Conservation (phyloP, 2,797 vertebrate species). For the Syndactyla subalaris region DNA sequence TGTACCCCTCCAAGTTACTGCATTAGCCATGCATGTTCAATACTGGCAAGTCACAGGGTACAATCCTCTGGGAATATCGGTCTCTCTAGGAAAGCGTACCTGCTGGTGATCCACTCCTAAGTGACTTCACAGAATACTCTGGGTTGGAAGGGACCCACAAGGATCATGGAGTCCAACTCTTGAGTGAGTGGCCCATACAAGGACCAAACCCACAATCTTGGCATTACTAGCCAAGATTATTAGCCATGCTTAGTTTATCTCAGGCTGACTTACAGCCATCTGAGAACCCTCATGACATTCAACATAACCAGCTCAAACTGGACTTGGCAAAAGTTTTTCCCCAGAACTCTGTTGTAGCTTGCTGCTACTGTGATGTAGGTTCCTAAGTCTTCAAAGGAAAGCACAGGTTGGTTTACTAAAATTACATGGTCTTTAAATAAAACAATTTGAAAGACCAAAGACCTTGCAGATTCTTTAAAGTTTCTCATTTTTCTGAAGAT, state of each 20-base stretch:
- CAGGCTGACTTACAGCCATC: neutral
- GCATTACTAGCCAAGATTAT: neutral
- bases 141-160: neutral
- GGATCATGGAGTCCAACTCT: neutral
- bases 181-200: neutral
- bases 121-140: neutral
- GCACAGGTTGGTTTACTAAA: neutral
- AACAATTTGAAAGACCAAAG: neutral
- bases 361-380: neutral
- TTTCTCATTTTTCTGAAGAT: neutral
- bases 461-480: neutral
- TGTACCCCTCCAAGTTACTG: neutral
- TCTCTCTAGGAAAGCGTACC: neutral
- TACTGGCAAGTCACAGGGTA: neutral
- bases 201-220: neutral
- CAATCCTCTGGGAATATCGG: neutral
- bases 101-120: neutral
- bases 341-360: neutral
- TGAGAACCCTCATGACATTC: neutral
- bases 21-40: rapidly evolving
- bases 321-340: neutral
- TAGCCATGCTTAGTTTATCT: neutral
- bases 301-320: neutral
- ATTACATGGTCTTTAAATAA: neutral
- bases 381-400: neutral